Base-by-base conservation (phyloP, 2,113 vertebrate species). In the Fregetta grallaria region DNA sequence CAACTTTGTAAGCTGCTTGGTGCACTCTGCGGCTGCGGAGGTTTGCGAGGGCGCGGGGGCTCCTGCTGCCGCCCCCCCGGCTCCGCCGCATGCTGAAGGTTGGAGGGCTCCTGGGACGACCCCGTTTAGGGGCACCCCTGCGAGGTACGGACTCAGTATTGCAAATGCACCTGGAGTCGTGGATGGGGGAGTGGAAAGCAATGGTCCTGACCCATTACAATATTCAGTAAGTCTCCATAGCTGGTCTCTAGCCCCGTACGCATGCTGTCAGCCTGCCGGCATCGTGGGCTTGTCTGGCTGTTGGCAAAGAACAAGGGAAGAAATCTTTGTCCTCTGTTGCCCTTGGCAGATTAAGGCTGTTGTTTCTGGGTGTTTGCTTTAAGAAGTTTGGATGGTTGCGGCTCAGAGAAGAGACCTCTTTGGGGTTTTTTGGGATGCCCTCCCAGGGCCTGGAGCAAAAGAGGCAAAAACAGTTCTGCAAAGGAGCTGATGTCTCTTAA, bases 61-160 rank as follows among this genome's bases (percentile, higher is more conserved):
- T 58, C 42, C 67, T 14, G 26, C 83, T 21, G 45, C 68, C 27
- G 49, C 42, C 12, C 40, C 36, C 26, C 50, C 0, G 0, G 67
- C 32, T 15, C 42, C 0, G 1, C 14, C 0, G 0, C 9, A 4
- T 3, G 0, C 29, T 1, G 59, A 29, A 47, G 29, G 15, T 2
- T 63, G 61, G 30, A 22, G 25, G 23, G 7, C 20, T 76, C 34
- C 56, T 67, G 66, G 90, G 23, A 23, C 3, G 2, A 52, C 29
- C 49, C 32, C 4, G 1, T 22, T 27, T 58, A 8, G 55, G 50
- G 36, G 25, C 34, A 50, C 13, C n/a, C 7, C 0, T 7, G 27
- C 30, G 16, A 21, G 49, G 10, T 50, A 11, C 0, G 3, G 45
- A 4, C 18, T 92, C 23, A 0, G 25, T 58, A 40, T 45, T 0